Evolutionary conservation across 2,888 invertebrate species (phyloP), one percentile per base, ranked within the genome.

Genomic region (Nowickia ferox): DNA sequence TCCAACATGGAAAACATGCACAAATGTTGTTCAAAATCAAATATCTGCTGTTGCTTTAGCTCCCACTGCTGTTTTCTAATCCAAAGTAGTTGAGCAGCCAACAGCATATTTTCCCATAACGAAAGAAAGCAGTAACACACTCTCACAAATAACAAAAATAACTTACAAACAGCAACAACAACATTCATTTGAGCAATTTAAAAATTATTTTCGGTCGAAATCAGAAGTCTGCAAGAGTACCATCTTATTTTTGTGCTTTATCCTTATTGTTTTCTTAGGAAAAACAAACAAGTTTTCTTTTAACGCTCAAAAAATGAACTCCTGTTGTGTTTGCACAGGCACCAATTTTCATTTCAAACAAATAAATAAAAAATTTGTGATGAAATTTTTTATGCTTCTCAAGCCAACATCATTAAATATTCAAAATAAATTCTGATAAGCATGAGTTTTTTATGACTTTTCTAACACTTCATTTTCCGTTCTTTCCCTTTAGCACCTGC

Each of bases 401-500:
- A 22, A 42, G 51, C 42, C 48, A 69, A 5, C 40, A 17, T 44
- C 69, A 63, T 78, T 69, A 61, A 61, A 61, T 61, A 72, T 55
- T n/a, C 55, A 55, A 65, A 72, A 40, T 22, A 46, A 79, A 72
- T 79, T 80, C 65, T 53, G 61, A 69, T 59, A 61, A 57, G 1
- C 11, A 66, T 40, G 1, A 40, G 10, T 19, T 48, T 48, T 77
- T 53, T 55, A 65, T 30, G 44, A 65, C 30, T 53, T 55, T 65
- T 74, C 6, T 13, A 17, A 48, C 38, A 46, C 30, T 46, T 48
- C 15, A 30, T 9, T 22, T 19, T 38, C 38, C 48, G 19, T 53
- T 53, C 15, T 10, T 69, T 55, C 3, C 19, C 42, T 44, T 57
- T 51, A 51, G 19, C 15, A 51, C 8, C 5, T 48, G 46, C 46